Conservation (phyloP, 2,888 invertebrate species). For the Mellilla xanthometata region DNA sequence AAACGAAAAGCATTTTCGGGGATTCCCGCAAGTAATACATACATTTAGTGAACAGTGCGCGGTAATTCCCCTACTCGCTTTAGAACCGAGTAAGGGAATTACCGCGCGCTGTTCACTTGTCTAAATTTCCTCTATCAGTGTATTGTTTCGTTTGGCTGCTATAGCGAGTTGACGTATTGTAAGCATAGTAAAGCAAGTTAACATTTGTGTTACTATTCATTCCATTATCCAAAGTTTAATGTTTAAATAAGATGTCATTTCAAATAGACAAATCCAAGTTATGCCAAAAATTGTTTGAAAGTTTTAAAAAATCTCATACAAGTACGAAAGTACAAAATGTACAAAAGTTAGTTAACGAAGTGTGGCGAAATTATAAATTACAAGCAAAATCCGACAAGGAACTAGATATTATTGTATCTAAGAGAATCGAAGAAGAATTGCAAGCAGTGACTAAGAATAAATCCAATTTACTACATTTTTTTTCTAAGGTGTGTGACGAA, state of each 20-base stretch:
- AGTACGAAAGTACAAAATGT: slow-evolving; percentile 32
- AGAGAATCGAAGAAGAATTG: slow-evolving; percentile 16
- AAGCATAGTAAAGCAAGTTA: neutral
- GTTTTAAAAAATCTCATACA: slow-evolving; percentile 26
- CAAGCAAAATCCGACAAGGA: slow-evolving; percentile 14
- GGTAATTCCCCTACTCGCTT: slow-evolving; percentile 17
- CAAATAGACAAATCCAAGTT: slow-evolving; percentile 29
- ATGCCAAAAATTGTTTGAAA: slow-evolving; percentile 24
- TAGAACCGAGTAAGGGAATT: slow-evolving; percentile 19
- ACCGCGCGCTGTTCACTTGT: slow-evolving; percentile 19
- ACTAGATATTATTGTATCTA: slow-evolving; percentile 9
- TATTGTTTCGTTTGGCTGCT: slow-evolving; percentile 21
- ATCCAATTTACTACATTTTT: too few species aligned
- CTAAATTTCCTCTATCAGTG: slow-evolving; percentile 16
- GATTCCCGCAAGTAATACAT: slow-evolving; percentile 2
- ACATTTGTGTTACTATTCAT: slow-evolving; percentile 1
- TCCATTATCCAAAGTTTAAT: slow-evolving; percentile 15
- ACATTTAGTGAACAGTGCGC: too few species aligned
- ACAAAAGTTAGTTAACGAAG: slow-evolving; percentile 32
- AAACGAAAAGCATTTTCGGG: slow-evolving; percentile 17
- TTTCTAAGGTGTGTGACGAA: too few species aligned
- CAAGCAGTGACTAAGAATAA: slow-evolving; percentile 11
- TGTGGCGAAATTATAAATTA: slow-evolving; percentile 32
- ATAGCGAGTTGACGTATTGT: slow-evolving; percentile 21
- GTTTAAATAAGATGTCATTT: slow-evolving; percentile 27